phyloP scores from a whole-genome alignment of 2,113 vertebrate genomes.

The Columba janthina region DNA sequence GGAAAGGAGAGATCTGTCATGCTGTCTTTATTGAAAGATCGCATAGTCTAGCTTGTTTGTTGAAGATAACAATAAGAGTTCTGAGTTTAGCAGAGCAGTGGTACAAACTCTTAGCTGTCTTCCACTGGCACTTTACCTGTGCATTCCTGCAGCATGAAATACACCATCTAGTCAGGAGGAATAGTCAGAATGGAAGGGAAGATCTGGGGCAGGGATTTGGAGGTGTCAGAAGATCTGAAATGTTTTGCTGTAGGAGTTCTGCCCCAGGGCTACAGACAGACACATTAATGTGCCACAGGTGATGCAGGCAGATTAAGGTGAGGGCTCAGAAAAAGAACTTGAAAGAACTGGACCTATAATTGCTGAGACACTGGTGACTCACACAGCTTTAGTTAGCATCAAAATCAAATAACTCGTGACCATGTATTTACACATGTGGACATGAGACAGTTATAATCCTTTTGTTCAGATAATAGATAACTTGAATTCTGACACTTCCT shows the following conservation, averaged over 20 bases:
- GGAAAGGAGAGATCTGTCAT: not conserved
- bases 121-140: not conserved
- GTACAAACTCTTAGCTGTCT: not conserved
- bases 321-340: not conserved
- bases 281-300: accelerated
- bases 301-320: not conserved
- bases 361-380: not conserved
- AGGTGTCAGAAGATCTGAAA: not conserved
- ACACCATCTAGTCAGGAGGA: not conserved
- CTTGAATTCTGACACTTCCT: accelerated
- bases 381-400: not conserved
- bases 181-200: accelerated
- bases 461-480: not conserved
- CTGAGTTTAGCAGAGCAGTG: not conserved
- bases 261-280: not conserved
- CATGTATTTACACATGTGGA: accelerated
- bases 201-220: not conserved
- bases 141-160: accelerated
- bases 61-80: not conserved
- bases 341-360: not conserved
- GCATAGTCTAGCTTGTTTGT: not conserved
- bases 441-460: accelerated
- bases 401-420: not conserved
- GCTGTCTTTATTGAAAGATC: not conserved
- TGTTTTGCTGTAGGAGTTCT: not conserved